These are phyloP conservation scores for Drosophila gaucha DNA, from an alignment of 2,888 invertebrate genomes.

Conservation along the genomic window DNA sequence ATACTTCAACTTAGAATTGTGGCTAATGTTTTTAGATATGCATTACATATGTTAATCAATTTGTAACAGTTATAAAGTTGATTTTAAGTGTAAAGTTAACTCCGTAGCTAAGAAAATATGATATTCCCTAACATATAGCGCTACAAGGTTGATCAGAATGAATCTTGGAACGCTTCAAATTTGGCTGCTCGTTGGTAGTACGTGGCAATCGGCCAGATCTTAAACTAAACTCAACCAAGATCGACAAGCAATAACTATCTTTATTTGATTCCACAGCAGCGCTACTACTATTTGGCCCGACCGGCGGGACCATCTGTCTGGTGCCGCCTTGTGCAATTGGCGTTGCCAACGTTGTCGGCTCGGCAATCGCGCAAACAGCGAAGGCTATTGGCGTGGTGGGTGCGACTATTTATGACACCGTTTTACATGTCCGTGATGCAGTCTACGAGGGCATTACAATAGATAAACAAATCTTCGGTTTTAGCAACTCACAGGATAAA, in stretches of 20 bases:
- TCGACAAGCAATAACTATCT: not conserved
- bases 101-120: not conserved
- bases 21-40: conserved; percentile 4
- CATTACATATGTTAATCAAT: not conserved
- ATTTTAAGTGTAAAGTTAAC: no score
- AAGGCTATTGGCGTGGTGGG: not conserved
- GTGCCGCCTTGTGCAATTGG: no score
- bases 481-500: not conserved
- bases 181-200: conserved; percentile 9
- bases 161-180: not conserved
- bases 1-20: not conserved
- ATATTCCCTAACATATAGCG: not conserved
- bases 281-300: not conserved
- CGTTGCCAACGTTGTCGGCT: no score
- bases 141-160: not conserved
- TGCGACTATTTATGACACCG: not conserved
- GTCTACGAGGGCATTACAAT: no score
- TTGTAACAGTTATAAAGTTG: not conserved
- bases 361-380: not conserved
- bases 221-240: not conserved
- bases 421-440: not conserved
- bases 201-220: not conserved
- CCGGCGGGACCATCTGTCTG: not conserved
- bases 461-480: not conserved
- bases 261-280: conserved; percentile 3